phyloP scores from a whole-genome alignment of 2,888 invertebrate genomes.

The Patella ulyssiponensis region DNA sequence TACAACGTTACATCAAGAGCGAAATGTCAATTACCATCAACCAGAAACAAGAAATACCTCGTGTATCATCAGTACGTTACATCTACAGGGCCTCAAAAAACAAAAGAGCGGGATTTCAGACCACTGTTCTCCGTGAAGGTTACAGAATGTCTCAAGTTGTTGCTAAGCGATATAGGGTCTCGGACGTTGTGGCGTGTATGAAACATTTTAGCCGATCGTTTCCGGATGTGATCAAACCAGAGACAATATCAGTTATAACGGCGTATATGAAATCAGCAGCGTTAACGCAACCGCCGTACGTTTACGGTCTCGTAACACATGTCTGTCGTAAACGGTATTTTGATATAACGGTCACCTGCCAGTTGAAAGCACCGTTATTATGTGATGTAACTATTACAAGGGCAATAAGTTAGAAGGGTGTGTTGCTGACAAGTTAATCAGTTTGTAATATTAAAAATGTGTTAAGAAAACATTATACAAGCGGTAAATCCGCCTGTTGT shows the following conservation, averaged over 20 bases:
- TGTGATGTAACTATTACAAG: slow-evolving; percentile 30
- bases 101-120: slow-evolving; percentile 20
- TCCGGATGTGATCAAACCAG: slow-evolving; percentile 29
- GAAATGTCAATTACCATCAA: slow-evolving; percentile 24
- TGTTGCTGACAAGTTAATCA: not conserved
- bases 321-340: not conserved
- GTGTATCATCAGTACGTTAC: slow-evolving; percentile 12
- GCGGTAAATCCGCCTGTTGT: too few relatives aligned
- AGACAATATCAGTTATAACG: slow-evolving; percentile 23
- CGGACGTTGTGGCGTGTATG: slow-evolving; percentile 26
- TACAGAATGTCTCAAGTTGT: slow-evolving; percentile 21
- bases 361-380: slow-evolving; percentile 28
- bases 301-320: slow-evolving; percentile 29
- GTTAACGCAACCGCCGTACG: slow-evolving; percentile 22
- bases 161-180: slow-evolving; percentile 16
- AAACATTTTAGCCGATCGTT: slow-evolving; percentile 29
- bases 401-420: slow-evolving; percentile 17
- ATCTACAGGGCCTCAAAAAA: slow-evolving; percentile 18
- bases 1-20: slow-evolving; percentile 21
- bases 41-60: slow-evolving; percentile 18
- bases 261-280: slow-evolving; percentile 30
- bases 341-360: slow-evolving; percentile 32
- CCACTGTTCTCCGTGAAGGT: slow-evolving; percentile 11
- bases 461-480: too few relatives aligned
- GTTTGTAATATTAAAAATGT: too few relatives aligned